Base-by-base conservation (phyloP, 2,888 invertebrate genomes). In the Caenorhabditis becei region DNA sequence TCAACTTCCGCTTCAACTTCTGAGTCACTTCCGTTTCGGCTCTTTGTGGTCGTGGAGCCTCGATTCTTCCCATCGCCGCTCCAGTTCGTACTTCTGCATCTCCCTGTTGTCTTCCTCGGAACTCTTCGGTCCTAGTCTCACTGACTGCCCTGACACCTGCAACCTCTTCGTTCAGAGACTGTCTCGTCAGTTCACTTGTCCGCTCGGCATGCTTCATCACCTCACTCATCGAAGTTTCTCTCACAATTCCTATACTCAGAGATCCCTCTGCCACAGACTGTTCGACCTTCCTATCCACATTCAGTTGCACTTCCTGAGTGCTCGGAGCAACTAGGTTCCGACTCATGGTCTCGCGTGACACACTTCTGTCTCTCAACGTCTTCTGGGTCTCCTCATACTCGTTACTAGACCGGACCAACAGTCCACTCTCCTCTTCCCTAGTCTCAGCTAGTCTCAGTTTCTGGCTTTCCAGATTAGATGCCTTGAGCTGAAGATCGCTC, bases 1-100 rank as follows among this genome's bases (percentile, higher is more conserved):
- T 74, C 77, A 74, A 61, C 24, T 63, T 79, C 24, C 62, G 71
- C 20, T 54, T 56, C 62, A 58, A 18, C 24, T 75, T 78, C 35
- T 65, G 32, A 14, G 65, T 63, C 18, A 61, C 49, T 51, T 83
- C 77, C 16, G 69, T 49, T 23, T 72, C 66, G 18, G 65, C 80
- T 41, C 58, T 59, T 32, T 83, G 83, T 47, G 74, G 77, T 53
- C 44, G 62, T 18, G 79, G 79, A 4, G 72, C 74, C 61, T 72
- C 77, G 18, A 82, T 78, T 49, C 82, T 54, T 37, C 74, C 67
- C 63, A 78, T 51, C 0, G 77, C 51, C n/a, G 77, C 70, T 58
- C 77, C 77, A 20, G 77, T 78, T 23, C 54, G 54, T 35, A 51
- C 59, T 24, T 59, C 51, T 7, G 32, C 63, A 18, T 74, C 74